Conservation (phyloP, 1,140 invertebrate species). For the Drosophila ohnishii region DNA sequence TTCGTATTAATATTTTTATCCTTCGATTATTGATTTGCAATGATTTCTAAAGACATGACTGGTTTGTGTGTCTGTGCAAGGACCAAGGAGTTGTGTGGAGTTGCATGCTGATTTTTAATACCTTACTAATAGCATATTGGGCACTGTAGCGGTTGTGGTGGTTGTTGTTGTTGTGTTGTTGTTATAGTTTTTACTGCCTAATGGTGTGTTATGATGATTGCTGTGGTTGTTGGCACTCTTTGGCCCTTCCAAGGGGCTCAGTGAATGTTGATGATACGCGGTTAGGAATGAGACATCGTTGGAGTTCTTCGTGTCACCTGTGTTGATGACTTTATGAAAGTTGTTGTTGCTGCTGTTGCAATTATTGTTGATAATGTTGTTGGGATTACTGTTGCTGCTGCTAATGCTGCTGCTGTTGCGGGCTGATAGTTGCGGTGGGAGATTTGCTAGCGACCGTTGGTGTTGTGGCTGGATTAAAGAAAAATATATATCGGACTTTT, state of each 20-base stretch:
- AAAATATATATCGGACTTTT: too few species aligned
- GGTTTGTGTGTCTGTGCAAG: conserved; percentile 27
- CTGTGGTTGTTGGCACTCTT: conserved; percentile 47
- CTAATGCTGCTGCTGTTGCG: conserved; percentile 45
- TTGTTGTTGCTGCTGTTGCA: conserved; percentile 28
- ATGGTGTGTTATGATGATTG: conserved; percentile 35
- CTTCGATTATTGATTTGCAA: conserved; percentile 46
- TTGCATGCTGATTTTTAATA: conserved; percentile 58
- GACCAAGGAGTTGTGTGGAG: conserved; percentile 48
- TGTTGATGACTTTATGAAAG: conserved; percentile 19
- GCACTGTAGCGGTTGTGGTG: conserved; percentile 63
- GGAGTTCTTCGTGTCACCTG: conserved; percentile 31
- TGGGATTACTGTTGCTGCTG: conserved; percentile 30
- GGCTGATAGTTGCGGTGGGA: conserved; percentile 52
- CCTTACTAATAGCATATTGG: conserved; percentile 82
- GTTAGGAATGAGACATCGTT: conserved; percentile 59
- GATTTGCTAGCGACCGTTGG: conserved; percentile 46
- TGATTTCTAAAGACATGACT: conserved; percentile 43
- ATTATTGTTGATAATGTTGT: conserved; percentile 43
- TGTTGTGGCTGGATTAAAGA: conserved; percentile 23
- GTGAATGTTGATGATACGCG: conserved; percentile 30
- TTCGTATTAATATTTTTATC: too few species aligned
- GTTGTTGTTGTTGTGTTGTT: conserved; percentile 33
- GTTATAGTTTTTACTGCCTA: conserved; percentile 63
- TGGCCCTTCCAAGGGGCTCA: conserved; percentile 50